Evolutionary conservation across 1,140 invertebrate genomes (phyloP), one percentile per base, ranked within the genome.

Genomic region (Sitobion miscanthi): DNA sequence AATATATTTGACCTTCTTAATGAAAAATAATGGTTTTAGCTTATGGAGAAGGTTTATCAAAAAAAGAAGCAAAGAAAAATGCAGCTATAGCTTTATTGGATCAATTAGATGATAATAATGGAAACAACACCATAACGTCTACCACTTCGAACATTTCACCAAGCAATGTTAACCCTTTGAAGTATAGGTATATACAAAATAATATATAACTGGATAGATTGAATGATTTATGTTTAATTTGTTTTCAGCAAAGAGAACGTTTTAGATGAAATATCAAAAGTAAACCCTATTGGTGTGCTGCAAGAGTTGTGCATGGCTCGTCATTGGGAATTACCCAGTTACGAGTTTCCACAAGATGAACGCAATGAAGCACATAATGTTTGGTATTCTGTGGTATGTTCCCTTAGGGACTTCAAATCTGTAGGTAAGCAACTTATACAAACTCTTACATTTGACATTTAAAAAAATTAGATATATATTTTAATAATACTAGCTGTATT

Each of bases 261-360:
- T 86, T 14, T 86, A 30, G 45, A 62, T n/a, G 25, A 54, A 4
- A 30, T 85, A 38, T 54, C 47, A 11, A 77, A 83, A 35, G 1
- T 42, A 85, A 93, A 93, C 25, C 99, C 99, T 35, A 98, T 99
- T 94, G 99, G 99, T 52, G 97, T 97, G 95, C 96, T 99, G 21
- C 99, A 99, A 95, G 99, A 99, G 95, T 96, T 99, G 95, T 99
- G 98, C 94, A 99, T 99, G 98, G 98, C 98, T 93, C 97, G 97
- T 93, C 97, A 98, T 93, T 99, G 98, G 97, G 98, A 98, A 87
- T 98, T 98, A 82, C 99, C 99, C 49, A 4, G 21, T 7, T 93
- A 93, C 2, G 25, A 57, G 5, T 42, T 85, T n/a, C 30, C 14
- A 1, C 14, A 14, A 17, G 14, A 77, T 17, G 14, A 77, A 77